phyloP scores from a whole-genome alignment of 2,113 vertebrate genomes.

The Amblyopsis rosae region DNA sequence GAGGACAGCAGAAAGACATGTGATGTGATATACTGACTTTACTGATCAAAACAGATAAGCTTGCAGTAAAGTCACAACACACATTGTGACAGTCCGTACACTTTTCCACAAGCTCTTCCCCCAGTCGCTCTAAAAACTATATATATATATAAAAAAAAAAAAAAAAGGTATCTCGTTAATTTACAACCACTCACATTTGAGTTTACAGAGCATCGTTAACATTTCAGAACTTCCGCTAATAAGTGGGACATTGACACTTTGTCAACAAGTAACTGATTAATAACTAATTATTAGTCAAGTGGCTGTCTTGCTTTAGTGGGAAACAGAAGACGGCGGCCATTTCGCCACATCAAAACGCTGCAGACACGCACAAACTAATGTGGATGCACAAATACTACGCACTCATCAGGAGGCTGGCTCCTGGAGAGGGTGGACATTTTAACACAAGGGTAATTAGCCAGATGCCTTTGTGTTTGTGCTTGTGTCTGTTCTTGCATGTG shows the following conservation, averaged over 20 bases:
- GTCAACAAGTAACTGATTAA: neutral
- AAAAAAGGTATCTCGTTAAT: too few relatives aligned
- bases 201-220: neutral
- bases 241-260: constrained; percentile 1
- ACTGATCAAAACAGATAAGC: constrained; percentile 18
- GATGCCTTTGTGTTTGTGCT: constrained; percentile 34
- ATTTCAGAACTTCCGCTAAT: constrained; percentile 6
- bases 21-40: constrained; percentile 18
- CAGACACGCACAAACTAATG: neutral
- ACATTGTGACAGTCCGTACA: too few relatives aligned
- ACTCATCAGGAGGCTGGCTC: constrained; percentile 18
- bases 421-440: constrained; percentile 33
- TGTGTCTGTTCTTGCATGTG: constrained; percentile 28
- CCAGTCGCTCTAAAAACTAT: too few relatives aligned
- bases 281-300: constrained; percentile 9
- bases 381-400: constrained; percentile 18
- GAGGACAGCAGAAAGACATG: constrained; percentile 16
- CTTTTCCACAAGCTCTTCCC: neutral
- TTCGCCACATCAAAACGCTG: constrained; percentile 24
- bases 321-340: constrained; percentile 32
- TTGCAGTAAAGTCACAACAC: constrained; percentile 12
- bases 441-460: constrained; percentile 50
- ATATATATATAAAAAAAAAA: too few relatives aligned
- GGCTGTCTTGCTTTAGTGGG: constrained; percentile 8
- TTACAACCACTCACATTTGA: neutral